Percentiles rank a stretch among this genome's conserved stretches.
Evolutionary conservation across 2,113 vertebrate genomes (phyloP).

Genomic region (Antechinus stuartii): DNA sequence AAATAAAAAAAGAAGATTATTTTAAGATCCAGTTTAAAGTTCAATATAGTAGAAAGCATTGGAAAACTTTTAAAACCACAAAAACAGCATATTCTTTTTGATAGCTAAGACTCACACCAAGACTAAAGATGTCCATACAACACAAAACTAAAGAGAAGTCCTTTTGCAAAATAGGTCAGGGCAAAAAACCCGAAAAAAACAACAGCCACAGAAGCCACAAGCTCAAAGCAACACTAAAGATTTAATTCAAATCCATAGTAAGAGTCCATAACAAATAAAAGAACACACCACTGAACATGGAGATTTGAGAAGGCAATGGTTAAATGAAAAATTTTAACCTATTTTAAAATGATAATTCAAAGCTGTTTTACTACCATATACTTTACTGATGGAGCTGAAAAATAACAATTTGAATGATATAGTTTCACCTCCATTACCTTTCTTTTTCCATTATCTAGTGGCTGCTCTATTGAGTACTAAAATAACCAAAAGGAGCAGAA

Average conservation of each 20-base stretch:
- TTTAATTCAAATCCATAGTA: conserved; percentile 31
- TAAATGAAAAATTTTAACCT: background rate
- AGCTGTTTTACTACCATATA: conserved; percentile 31
- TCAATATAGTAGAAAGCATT: conserved; percentile 15
- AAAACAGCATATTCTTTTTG: conserved; percentile 13
- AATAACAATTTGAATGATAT: background rate
- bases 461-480: background rate
- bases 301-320: background rate
- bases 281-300: background rate
- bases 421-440: background rate
- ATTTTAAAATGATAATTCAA: conserved; percentile 32
- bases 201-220: conserved; percentile 40
- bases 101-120: conserved; percentile 33
- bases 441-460: background rate
- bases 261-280: conserved; percentile 5
- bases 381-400: background rate
- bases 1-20: conserved; percentile 15
- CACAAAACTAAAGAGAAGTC: background rate
- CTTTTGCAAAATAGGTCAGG: conserved; percentile 20
- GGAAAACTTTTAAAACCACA: conserved; percentile 44
- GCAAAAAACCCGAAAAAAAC: conserved; percentile 42
- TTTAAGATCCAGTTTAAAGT: conserved; percentile 42
- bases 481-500: background rate
- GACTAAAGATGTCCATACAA: background rate
- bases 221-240: conserved; percentile 17